Conservation (phyloP, 35 echinoderm and acorn worm genomes). For the Lytechinus pictus region DNA sequence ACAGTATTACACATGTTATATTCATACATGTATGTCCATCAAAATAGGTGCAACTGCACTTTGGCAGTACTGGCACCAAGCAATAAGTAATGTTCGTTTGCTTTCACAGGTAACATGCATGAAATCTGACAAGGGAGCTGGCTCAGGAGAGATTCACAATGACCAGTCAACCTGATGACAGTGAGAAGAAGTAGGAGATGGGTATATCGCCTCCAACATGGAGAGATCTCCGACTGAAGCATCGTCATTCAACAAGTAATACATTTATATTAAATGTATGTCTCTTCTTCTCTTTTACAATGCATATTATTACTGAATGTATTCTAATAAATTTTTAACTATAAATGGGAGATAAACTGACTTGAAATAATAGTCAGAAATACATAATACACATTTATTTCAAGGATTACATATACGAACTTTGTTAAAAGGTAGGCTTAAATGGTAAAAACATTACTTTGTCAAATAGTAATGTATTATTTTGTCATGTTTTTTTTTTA, state of each 20-base stretch:
- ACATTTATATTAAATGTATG: neutral
- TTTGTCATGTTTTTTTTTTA: no score
- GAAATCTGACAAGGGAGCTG: neutral
- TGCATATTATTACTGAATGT: no score
- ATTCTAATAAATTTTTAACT: no score
- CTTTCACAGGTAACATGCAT: conserved; percentile 5
- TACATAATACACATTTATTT: no score
- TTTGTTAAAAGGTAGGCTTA: no score
- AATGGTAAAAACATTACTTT: no score
- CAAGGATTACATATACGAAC: no score
- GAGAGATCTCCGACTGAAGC: neutral
- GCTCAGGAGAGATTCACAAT: neutral
- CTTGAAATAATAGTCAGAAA: no score
- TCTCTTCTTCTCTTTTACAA: neutral
- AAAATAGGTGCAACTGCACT: neutral
- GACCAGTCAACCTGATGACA: neutral
- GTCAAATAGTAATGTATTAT: no score
- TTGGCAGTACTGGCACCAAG: neutral
- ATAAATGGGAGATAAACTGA: no score
- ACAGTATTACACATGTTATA: no score
- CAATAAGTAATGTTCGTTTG: neutral
- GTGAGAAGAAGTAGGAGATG: neutral
- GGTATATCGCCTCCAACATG: neutral
- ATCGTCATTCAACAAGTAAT: no score
- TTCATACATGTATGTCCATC: neutral